Conservation (phyloP, 2,797 vertebrate genomes). For the Catostomus latipinnis region DNA sequence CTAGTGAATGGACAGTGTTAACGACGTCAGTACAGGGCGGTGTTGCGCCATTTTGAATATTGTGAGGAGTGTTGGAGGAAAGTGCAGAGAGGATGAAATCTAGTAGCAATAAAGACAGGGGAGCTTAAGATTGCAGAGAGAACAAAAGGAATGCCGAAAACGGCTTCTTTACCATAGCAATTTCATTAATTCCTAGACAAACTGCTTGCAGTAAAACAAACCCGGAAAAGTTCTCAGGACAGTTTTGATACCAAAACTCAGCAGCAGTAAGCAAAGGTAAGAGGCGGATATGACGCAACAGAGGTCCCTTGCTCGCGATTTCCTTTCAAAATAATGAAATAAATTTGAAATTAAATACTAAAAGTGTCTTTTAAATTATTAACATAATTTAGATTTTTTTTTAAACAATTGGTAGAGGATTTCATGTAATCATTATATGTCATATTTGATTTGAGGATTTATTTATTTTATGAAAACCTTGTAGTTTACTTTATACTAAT, state of each 20-base stretch:
- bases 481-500: too few species aligned
- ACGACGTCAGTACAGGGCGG: slow-evolving; percentile 54
- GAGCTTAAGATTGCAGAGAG: not conserved
- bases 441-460: too few species aligned
- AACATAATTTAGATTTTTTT: not conserved
- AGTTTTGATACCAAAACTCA: slow-evolving; percentile 1
- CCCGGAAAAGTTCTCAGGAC: slow-evolving; percentile 27
- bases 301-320: not conserved
- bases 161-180: not conserved
- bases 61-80: slow-evolving; percentile 55
- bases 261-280: slow-evolving; percentile 27
- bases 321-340: slow-evolving; percentile 20
- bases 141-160: slow-evolving; percentile 10
- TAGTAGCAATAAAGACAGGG: slow-evolving; percentile 1
- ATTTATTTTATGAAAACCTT: too few species aligned
- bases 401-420: too few species aligned
- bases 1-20: slow-evolving; percentile 35
- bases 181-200: slow-evolving; percentile 14
- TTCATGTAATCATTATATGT: too few species aligned
- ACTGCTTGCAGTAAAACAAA: slow-evolving; percentile 29
- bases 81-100: slow-evolving; percentile 32
- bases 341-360: too few species aligned
- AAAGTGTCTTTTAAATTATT: not conserved
- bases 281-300: slow-evolving; percentile 36
- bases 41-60: slow-evolving; percentile 70